A percentile compares a stretch with the other conserved stretches of the same genome.
phyloP scores from a whole-genome alignment of 2,797 vertebrate genomes.

The Octomys mimax region DNA sequence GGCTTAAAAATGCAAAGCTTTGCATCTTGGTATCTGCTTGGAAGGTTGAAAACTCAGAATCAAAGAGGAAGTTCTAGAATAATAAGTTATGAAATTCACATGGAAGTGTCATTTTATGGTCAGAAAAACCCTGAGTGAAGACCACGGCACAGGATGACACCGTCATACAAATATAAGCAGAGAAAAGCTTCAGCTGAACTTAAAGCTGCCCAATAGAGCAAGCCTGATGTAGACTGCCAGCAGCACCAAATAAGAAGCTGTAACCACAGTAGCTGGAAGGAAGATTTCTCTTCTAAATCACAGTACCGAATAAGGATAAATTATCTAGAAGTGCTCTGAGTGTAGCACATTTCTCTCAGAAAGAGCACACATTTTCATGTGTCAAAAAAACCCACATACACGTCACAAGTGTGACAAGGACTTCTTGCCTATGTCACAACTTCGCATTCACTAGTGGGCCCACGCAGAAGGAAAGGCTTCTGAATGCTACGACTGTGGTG shows the following conservation, averaged over 20 bases:
- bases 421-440: conserved; percentile 80
- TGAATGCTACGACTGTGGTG: conserved; percentile 81
- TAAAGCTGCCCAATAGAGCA: not conserved
- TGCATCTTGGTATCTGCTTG: conserved; percentile 23
- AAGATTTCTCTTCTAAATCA: conserved; percentile 43
- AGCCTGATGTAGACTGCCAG: conserved; percentile 56
- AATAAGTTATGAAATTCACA: not conserved
- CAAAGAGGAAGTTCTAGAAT: not conserved
- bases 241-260: conserved; percentile 64
- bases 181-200: conserved; percentile 51
- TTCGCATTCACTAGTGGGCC: conserved; percentile 80
- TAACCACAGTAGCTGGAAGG: not conserved
- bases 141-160: conserved; percentile 74
- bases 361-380: conserved; percentile 79
- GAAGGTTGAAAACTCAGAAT: conserved; percentile 71
- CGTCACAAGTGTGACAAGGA: conserved; percentile 83
- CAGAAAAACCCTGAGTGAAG: conserved; percentile 42
- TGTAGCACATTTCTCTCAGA: conserved; percentile 82
- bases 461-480: conserved; percentile 82
- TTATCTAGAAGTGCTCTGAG: conserved; percentile 84
- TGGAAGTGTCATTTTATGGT: conserved; percentile 49
- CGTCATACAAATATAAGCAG: conserved; percentile 71
- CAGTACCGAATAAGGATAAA: conserved; percentile 80
- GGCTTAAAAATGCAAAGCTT: not conserved
- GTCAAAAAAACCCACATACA: conserved; percentile 74